Conservation (phyloP, 1,140 invertebrate species). For the Araneus ventricosus region DNA sequence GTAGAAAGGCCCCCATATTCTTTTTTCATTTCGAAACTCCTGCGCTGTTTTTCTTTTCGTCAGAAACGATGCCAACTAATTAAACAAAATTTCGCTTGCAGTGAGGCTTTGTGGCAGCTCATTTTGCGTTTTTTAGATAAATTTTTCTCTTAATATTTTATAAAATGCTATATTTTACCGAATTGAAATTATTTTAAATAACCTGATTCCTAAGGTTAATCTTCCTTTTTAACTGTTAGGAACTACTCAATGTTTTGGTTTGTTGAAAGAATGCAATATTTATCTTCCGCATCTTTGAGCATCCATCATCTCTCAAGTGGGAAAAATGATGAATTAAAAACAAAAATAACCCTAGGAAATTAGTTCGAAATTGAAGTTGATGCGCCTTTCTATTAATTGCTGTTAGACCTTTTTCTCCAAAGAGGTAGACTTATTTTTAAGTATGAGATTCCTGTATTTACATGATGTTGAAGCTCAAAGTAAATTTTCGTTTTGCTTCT, state of each 20-base stretch:
- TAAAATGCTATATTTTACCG: no score
- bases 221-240: neutral
- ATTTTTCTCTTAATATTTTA: no score
- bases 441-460: neutral
- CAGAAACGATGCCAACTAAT: no score
- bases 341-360: neutral
- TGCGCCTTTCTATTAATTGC: neutral
- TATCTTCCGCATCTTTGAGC: slow-evolving; percentile 40
- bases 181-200: no score
- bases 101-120: no score
- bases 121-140: no score
- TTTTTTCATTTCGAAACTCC: no score
- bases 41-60: no score
- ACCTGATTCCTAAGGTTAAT: no score
- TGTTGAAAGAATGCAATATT: neutral
- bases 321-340: neutral
- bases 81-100: no score
- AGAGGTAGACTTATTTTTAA: slow-evolving; percentile 8
- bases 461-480: neutral
- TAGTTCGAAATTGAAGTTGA: neutral
- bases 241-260: neutral
- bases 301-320: neutral
- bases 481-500: slow-evolving; percentile 37
- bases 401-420: neutral
- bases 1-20: no score